Conservation (phyloP, 2,113 vertebrate species). For the Microtus ochrogaster region DNA sequence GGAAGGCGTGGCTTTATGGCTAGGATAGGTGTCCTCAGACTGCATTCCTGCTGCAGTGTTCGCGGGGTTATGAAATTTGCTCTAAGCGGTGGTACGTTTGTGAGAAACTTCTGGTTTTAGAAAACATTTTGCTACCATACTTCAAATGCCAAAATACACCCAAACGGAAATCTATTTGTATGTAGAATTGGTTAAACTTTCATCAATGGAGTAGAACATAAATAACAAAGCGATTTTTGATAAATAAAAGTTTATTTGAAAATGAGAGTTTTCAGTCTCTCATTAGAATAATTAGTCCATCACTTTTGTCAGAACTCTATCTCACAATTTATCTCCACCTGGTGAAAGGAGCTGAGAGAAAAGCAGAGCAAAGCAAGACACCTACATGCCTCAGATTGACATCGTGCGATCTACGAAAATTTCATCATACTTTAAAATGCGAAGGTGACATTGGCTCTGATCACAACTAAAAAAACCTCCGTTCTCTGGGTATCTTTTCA, state of each 20-base stretch:
- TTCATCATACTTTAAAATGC: slow-evolving; percentile 49
- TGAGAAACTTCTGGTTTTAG: not conserved
- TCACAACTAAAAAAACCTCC: slow-evolving; percentile 13
- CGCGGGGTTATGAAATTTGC: not conserved
- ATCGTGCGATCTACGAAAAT: slow-evolving; percentile 30
- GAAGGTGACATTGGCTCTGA: not conserved
- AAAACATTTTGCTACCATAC: not conserved
- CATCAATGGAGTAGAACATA: not conserved
- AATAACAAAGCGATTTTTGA: not conserved
- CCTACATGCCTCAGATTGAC: not conserved
- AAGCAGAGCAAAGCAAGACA: not conserved
- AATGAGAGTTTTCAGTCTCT: slow-evolving; percentile 1
- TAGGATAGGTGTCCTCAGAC: not conserved
- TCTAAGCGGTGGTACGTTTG: slow-evolving; percentile 29
- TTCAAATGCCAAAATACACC: slow-evolving; percentile 31
- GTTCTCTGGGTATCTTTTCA: not conserved
- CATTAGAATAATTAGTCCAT: slow-evolving; percentile 10
- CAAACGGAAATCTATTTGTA: not conserved
- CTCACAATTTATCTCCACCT: not conserved
- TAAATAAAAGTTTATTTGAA: slow-evolving; percentile 44
- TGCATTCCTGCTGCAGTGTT: not conserved
- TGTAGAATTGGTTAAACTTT: not conserved
- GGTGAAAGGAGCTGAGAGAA: not conserved
- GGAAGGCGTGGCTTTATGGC: not conserved
- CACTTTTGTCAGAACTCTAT: not conserved